Evolutionary conservation across 2,888 invertebrate species (phyloP), one percentile per base, ranked within the genome.

Genomic region (Keiferia lycopersicella): DNA sequence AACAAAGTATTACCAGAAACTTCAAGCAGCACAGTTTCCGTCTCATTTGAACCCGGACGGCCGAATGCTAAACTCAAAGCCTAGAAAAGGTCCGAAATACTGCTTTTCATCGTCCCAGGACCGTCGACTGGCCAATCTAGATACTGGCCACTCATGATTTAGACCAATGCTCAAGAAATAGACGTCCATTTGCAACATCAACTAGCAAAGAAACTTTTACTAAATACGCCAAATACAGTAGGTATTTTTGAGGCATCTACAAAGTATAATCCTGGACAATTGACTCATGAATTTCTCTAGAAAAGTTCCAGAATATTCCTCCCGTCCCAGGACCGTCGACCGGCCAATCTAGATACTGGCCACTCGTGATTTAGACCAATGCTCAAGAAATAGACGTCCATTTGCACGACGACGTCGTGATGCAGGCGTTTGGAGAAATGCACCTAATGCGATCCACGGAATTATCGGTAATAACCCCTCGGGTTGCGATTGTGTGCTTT

Each of bases 321-420:
- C 63, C 69, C 75, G 75, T 77, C 73, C 72, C 71, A 73, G 76
- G 80, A 79, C 73, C 80, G 78, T 73, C 77, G 79, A 75, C 80
- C 79, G 78, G 66, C 68, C 76, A 76, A 87, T 87, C 87, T 86
- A 85, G 87, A 87, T 87, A 84, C 83, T 77, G 75, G 73, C 78
- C 79, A 80, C 82, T 82, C 82, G 84, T 86, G 86, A 86, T 87
- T 86, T 85, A 86, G 85, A 83, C 84, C 86, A 85, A 84, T 83
- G 81, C 83, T 77, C 83, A 82, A 82, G 82, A 78, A 86, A 83
- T 86, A 76, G 83, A 74, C 81, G 82, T 82, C 84, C 81, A 84
- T 86, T 86, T 84, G 82, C 84, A 82, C 83, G 83, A 80, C 73
- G 79, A 73, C 62, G 71, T 80, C 81, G 79, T 80, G 81, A 80